phyloP scores from a whole-genome alignment of 2,888 invertebrate genomes.

The Lycophotia porphyrea region DNA sequence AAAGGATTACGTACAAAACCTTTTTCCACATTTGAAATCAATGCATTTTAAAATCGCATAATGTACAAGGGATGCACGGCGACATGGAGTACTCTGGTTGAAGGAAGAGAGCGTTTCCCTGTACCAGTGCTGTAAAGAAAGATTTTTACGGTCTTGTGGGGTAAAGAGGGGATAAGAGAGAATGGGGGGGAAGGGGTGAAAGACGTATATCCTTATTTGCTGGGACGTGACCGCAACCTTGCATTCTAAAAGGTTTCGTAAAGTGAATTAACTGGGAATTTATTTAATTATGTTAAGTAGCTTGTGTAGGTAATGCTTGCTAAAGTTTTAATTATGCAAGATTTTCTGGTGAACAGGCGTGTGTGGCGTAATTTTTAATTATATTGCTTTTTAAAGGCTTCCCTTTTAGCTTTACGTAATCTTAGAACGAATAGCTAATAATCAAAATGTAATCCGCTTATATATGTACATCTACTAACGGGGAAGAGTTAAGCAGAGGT shows the following conservation, averaged over 20 bases:
- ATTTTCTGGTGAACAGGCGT: conserved; percentile 8
- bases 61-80: conserved; percentile 70
- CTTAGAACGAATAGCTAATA: background rate
- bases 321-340: conserved; percentile 26
- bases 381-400: conserved; percentile 18
- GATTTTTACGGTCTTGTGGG: conserved; percentile 83
- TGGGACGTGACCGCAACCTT: conserved; percentile 83
- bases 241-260: conserved; percentile 79
- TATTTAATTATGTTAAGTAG: conserved; percentile 59
- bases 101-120: conserved; percentile 84
- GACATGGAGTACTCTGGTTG: conserved; percentile 75
- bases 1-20: conserved; percentile 47
- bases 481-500: background rate
- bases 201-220: conserved; percentile 83
- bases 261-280: conserved; percentile 67
- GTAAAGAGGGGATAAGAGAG: conserved; percentile 37
- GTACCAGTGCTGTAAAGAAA: conserved; percentile 84
- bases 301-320: conserved; percentile 30
- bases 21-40: conserved; percentile 67
- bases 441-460: background rate
- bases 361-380: conserved; percentile 26
- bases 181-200: conserved; percentile 46
- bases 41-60: conserved; percentile 75
- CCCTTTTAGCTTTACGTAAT: conserved; percentile 12
- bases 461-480: background rate